Base-by-base conservation (phyloP, 1,140 invertebrate species). In the Ectropis grisescens region DNA sequence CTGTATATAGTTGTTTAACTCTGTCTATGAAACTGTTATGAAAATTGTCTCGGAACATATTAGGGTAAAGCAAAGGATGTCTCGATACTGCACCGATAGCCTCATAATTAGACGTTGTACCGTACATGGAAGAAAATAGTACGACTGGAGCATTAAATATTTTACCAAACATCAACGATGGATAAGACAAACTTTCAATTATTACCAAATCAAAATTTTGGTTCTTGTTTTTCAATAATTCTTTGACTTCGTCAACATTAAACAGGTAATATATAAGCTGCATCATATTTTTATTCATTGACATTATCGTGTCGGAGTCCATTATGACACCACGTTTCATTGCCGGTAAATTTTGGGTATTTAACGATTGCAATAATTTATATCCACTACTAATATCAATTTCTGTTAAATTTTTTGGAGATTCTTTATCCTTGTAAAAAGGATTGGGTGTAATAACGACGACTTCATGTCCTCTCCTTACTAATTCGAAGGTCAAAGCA, bases 191-290 rank as follows among this genome's bases (percentile, higher is more conserved):
- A 32, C 38, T 41, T 46, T 74, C 72, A 2, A 54, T 37, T 9
- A 78, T 38, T 2, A 69, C 41, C 9, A 78, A 41, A 53, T 78
- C 67, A 37, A 72, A 78, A 10, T 58, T 42, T 48, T 64, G 37
- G 13, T 26, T 57, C 38, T 49, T 44, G 30, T 67, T 43, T 3
- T 58, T 41, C 9, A 69, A 47, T 1, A 71, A 13, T 23, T 49
- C 41, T 44, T 64, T 42, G 1, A 76, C 50, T 37, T 43, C 14
- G 47, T 2, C 15, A 2, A 2, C 37, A 31, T 30, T 32, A 11
- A 3, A 13, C 6, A 8, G 14, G 7, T 7, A 29, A 4, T 8
- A 32, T 11, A 13, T 11, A 7, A 1, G 12, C 10, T 14, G 27
- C n/a, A 25, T 7, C 13, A 23, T 13, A 11, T 2, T 8, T 9